Evolutionary conservation across 2,113 vertebrate species (phyloP).

Genomic region (Corythornis madagascariensis): DNA sequence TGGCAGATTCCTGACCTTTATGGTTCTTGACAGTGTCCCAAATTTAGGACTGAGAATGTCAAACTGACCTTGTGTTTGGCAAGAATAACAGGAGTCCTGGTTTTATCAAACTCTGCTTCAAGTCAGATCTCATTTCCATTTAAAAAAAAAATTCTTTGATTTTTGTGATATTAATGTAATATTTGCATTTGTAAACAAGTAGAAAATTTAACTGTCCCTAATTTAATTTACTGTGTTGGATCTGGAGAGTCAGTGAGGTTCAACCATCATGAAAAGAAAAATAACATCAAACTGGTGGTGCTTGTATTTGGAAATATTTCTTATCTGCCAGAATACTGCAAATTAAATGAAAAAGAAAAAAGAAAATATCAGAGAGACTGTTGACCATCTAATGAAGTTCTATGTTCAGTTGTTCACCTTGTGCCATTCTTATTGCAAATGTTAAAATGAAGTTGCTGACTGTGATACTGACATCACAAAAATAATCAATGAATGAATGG

Average conservation of each 20-base stretch:
- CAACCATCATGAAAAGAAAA: neutral
- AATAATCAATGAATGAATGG: neutral
- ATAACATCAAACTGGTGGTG: neutral
- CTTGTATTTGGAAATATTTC: neutral
- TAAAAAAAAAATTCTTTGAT: neutral
- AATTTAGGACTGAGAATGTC: conserved; percentile 33
- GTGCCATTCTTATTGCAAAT: neutral
- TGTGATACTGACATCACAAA: neutral
- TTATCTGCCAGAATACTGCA: neutral
- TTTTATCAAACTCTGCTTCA: neutral
- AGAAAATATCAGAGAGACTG: neutral
- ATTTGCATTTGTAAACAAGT: neutral
- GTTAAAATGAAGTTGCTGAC: neutral
- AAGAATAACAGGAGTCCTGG: conserved; percentile 11
- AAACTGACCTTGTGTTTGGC: conserved; percentile 49
- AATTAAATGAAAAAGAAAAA: neutral
- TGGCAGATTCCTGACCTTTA: conserved; percentile 8
- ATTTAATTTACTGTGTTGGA: neutral
- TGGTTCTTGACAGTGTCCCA: conserved; percentile 30
- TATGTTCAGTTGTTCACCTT: neutral
- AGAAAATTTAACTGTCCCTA: neutral
- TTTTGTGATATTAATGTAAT: conserved; percentile 14
- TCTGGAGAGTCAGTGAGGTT: neutral
- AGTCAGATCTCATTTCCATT: conserved; percentile 14
- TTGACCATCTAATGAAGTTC: neutral